Conservation (phyloP, 2,113 vertebrate genomes). For the Hiodon tergisus region DNA sequence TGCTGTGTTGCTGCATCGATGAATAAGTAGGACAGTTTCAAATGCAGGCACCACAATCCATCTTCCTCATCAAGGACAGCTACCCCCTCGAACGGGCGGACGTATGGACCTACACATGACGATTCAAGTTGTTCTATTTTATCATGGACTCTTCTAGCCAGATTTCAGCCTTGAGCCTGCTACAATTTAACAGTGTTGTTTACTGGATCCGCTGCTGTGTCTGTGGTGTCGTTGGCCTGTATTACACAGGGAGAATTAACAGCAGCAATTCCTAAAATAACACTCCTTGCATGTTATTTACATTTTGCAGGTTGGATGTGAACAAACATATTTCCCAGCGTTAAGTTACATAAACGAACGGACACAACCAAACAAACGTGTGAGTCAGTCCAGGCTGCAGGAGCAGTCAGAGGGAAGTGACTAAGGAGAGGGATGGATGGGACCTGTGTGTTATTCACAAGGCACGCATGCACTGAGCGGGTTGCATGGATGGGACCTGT, state of each 20-base stretch:
- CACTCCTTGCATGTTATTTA: neutral
- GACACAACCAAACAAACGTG: neutral
- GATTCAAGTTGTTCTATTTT: slow-evolving; percentile 33
- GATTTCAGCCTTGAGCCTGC: neutral
- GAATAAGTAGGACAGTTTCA: slow-evolving; percentile 60
- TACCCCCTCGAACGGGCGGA: neutral
- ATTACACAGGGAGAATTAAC: no score
- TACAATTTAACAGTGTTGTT: no score
- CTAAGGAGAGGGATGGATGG: neutral
- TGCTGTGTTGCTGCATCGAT: slow-evolving; percentile 54
- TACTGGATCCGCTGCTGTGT: neutral
- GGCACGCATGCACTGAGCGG: neutral
- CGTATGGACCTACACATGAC: slow-evolving; percentile 25
- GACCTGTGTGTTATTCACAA: neutral
- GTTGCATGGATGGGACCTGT: neutral
- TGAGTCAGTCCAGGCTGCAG: neutral
- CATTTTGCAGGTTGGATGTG: no score
- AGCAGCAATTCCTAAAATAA: no score
- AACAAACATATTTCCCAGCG: neutral
- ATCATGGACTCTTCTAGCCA: neutral
- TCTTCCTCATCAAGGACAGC: slow-evolving; percentile 38
- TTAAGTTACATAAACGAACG: neutral
- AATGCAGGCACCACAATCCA: slow-evolving; percentile 38
- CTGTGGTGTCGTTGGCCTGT: neutral
- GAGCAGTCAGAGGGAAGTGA: neutral